phyloP scores from a whole-genome alignment of 2,113 vertebrate species.

The Festucalex cinctus region DNA sequence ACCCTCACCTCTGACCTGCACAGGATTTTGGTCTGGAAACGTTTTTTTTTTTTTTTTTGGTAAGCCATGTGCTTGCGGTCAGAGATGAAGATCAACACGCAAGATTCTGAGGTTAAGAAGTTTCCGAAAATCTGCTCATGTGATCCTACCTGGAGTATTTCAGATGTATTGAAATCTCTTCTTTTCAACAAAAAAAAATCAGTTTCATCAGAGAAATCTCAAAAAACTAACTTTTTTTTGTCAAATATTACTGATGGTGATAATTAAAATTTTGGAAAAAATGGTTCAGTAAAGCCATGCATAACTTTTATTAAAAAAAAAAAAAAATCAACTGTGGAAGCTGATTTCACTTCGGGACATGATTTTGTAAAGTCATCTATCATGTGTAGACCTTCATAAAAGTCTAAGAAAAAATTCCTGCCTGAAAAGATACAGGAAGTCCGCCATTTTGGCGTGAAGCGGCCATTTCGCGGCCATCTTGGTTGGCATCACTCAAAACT shows the following conservation, averaged over 20 bases:
- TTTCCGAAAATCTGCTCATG: background rate
- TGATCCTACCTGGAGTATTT: background rate
- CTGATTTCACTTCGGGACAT: too few species aligned
- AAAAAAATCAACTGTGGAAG: too few species aligned
- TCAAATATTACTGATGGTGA: background rate
- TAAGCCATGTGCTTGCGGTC: constrained; percentile 41
- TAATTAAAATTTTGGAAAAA: too few species aligned
- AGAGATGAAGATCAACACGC: constrained; percentile 20
- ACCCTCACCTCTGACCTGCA: constrained; percentile 73
- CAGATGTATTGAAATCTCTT: background rate
- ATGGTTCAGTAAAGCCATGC: too few species aligned
- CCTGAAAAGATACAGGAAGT: too few species aligned
- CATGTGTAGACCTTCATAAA: too few species aligned
- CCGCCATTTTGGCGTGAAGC: too few species aligned
- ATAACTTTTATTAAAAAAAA: too few species aligned
- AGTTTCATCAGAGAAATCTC: background rate
- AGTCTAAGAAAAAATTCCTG: too few species aligned
- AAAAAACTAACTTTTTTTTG: background rate
- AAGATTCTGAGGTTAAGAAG: background rate
- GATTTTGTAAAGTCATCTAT: too few species aligned
- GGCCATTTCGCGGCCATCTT: too few species aligned
- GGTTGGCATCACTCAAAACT: too few species aligned
- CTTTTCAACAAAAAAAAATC: background rate
- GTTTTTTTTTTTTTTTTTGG: constrained; percentile 9
- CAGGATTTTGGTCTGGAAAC: constrained; percentile 67